Base-by-base conservation (phyloP, 1,140 invertebrate genomes). In the Idris sp. region DNA sequence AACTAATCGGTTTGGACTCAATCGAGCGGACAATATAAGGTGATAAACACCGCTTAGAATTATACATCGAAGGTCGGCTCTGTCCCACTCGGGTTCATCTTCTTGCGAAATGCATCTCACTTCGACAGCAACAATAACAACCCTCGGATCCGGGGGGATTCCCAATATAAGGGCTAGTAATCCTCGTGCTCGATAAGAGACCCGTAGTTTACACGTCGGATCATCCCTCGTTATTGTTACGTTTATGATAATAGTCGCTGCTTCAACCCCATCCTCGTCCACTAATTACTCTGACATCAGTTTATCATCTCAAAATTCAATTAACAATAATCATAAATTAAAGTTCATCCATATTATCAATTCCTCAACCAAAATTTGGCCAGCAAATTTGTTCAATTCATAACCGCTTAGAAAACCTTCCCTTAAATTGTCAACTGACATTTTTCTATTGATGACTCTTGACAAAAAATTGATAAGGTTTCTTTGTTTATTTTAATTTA, bases 151-250 rank as follows among this genome's bases (percentile, higher is more conserved):
- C 75, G 51, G 65, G 49, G 62, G 73, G 62, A 79, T 68, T 72
- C 76, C n/a, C n/a, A n/a, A n/a, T 68, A 58, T 69, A 65, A 48
- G 76, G 59, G 65, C 67, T 65, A 79, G 62, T 86, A 85, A 85
- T 83, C 84, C 83, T 81, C 81, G 69, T 79, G 76, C 82, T 80
- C 77, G 74, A 69, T 65, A 67, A 49, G 48, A 68, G 67, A 62
- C 33, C 38, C 56, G 58, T 80, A 81, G 85, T 86, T 86, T 87
- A 85, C 85, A 86, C 78, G 81, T 67, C 83, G 82, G 86, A 87
- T 87, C 79, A 87, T 87, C 85, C 85, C 83, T 86, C 83, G 85
- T 87, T 88, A 88, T 88, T 88, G 84, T 87, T 88, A 78, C 86
- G 78, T 86, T 87, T 87, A 86, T 86, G 82, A 87, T 87, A 87